Conservation (phyloP, 2,888 invertebrate genomes). For the Venustoraphidia nigricollis region DNA sequence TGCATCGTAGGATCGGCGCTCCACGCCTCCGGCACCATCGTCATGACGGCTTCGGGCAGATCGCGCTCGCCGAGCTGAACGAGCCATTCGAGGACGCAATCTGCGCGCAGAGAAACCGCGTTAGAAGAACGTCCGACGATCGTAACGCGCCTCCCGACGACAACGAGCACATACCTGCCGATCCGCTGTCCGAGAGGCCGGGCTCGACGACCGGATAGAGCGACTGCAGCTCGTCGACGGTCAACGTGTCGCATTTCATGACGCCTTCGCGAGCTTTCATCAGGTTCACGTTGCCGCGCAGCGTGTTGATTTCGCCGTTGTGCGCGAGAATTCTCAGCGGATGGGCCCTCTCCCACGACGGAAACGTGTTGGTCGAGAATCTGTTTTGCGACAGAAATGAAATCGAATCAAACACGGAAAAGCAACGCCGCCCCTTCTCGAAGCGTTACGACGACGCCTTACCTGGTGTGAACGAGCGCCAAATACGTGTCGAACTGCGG, state of each 20-base stretch:
- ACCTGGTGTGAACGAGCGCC: slow-evolving; percentile 79
- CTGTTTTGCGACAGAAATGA: slow-evolving; percentile 25
- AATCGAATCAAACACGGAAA: no score
- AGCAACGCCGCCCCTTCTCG: no score
- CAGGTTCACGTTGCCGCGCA: slow-evolving; percentile 93
- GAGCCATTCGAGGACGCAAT: slow-evolving; percentile 95
- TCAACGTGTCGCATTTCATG: slow-evolving; percentile 67
- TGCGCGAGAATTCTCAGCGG: slow-evolving; percentile 90
- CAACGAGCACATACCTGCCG: slow-evolving; percentile 36
- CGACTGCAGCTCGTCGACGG: slow-evolving; percentile 69
- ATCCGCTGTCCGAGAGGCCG: slow-evolving; percentile 94
- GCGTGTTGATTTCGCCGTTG: slow-evolving; percentile 98
- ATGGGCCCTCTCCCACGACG: slow-evolving; percentile 98
- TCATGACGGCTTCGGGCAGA: slow-evolving; percentile 96
- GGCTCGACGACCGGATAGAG: slow-evolving; percentile 96
- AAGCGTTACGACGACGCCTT: not conserved
- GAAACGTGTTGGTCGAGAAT: slow-evolving; percentile 99
- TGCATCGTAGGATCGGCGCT: slow-evolving; percentile 90
- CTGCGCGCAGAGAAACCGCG: slow-evolving; percentile 22
- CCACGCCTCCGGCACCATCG: slow-evolving; percentile 99
- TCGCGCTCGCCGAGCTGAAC: slow-evolving; percentile 83
- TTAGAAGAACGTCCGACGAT: no score
- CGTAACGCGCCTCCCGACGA: no score
- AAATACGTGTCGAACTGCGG: slow-evolving; percentile 84
- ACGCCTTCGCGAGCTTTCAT: slow-evolving; percentile 99